phyloP scores from a whole-genome alignment of 92 coral and sea anemone genomes.

The Diadumene lineata region DNA sequence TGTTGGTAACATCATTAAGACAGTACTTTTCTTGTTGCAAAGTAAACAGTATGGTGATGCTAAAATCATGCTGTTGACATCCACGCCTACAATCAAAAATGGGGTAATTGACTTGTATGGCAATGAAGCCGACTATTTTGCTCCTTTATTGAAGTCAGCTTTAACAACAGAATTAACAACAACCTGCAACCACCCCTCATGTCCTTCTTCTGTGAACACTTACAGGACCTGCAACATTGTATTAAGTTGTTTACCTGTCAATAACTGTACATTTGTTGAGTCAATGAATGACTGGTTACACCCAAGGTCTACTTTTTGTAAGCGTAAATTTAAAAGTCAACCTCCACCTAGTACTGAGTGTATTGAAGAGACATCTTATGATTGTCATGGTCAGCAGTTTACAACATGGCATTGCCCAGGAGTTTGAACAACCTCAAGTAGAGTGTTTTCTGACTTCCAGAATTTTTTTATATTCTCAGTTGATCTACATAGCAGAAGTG shows the following conservation, averaged over 20 bases:
- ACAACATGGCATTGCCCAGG: slow-evolving; percentile 50
- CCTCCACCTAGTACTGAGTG: slow-evolving; percentile 36
- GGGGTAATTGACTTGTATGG: slow-evolving; percentile 46
- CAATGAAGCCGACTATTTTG: slow-evolving; percentile 50
- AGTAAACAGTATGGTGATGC: slow-evolving; percentile 44
- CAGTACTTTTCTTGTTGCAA: slow-evolving; percentile 38
- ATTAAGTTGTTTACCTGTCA: slow-evolving; percentile 12
- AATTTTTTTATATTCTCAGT: slow-evolving; percentile 39
- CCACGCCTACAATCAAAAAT: slow-evolving; percentile 1
- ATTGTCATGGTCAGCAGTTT: slow-evolving; percentile 40
- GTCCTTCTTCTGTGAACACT: slow-evolving; percentile 28
- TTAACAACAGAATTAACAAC: slow-evolving; percentile 22
- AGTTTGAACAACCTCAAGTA: slow-evolving; percentile 28
- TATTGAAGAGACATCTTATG: slow-evolving; percentile 23
- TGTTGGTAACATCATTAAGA: slow-evolving; percentile 25
- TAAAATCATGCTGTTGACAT: slow-evolving; percentile 22
- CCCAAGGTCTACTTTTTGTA: slow-evolving; percentile 38
- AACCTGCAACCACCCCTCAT: slow-evolving; percentile 33
- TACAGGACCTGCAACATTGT: slow-evolving; percentile 21
- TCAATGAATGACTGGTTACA: slow-evolving; percentile 42
- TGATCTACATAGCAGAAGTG: slow-evolving; percentile 40
- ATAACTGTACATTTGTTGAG: slow-evolving; percentile 7
- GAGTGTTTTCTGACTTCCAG: slow-evolving; percentile 27
- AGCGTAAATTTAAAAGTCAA: slow-evolving; percentile 41
- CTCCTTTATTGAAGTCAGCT: slow-evolving; percentile 22